phyloP scores from a whole-genome alignment of 2,888 invertebrate species.

The Dinocampus coccinellae region DNA sequence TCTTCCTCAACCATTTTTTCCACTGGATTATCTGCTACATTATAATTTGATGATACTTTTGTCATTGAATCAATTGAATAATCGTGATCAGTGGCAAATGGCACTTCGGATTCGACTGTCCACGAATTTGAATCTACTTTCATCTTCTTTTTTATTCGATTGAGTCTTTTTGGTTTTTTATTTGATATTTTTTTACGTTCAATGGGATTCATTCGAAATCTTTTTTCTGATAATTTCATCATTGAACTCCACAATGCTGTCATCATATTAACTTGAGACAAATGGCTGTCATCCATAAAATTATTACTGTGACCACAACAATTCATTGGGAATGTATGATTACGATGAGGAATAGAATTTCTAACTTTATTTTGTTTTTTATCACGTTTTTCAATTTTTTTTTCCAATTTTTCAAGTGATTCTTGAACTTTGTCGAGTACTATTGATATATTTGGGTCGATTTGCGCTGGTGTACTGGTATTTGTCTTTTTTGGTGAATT shows the following conservation, averaged over 20 bases:
- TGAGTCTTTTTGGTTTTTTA: not conserved
- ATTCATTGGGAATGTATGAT: constrained; percentile 23
- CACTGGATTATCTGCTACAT: not conserved
- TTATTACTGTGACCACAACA: constrained; percentile 32
- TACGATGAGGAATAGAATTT: constrained; percentile 25
- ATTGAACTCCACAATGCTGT: constrained; percentile 40
- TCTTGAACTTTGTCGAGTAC: constrained; percentile 45
- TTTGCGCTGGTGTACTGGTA: not conserved
- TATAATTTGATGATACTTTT: not conserved
- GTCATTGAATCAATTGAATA: constrained; percentile 7
- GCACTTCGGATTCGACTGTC: constrained; percentile 34
- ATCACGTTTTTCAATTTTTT: constrained; percentile 42
- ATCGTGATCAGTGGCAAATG: not conserved
- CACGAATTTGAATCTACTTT: constrained; percentile 30
- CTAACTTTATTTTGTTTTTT: not conserved
- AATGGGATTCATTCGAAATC: not conserved
- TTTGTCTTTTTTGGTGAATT: not conserved
- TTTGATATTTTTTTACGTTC: not conserved
- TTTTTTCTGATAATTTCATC: constrained; percentile 29
- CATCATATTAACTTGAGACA: constrained; percentile 36
- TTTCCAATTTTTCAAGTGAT: constrained; percentile 46
- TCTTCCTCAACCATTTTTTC: not conserved
- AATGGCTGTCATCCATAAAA: not conserved
- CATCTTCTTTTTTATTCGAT: not conserved
- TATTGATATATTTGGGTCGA: not conserved